Evolutionary conservation across 2,888 invertebrate genomes (phyloP).

Genomic region (Aromia moschata): DNA sequence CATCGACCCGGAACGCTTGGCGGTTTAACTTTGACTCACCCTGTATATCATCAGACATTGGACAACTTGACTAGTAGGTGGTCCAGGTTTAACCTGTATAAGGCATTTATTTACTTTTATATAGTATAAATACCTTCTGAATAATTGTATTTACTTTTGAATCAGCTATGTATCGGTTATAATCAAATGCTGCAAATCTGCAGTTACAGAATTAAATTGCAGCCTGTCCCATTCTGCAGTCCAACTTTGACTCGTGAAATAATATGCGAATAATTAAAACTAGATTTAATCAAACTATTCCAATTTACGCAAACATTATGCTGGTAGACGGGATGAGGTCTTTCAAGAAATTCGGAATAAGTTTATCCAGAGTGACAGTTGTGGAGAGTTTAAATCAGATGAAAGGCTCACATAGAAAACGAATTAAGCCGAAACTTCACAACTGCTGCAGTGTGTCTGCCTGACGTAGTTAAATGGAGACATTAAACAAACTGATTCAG

Average conservation of each 20-base stretch:
- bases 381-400: conserved; percentile 23
- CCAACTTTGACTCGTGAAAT: conserved; percentile 7
- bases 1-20: too few relatives aligned
- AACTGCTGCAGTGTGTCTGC: conserved; percentile 11
- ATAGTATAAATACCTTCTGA: too few relatives aligned
- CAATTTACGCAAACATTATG: conserved; percentile 34
- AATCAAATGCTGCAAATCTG: too few relatives aligned
- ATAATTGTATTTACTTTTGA: too few relatives aligned
- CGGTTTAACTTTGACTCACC: too few relatives aligned
- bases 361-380: conserved; percentile 25
- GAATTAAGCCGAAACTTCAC: conserved; percentile 20
- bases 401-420: conserved; percentile 23
- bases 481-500: conserved; percentile 12
- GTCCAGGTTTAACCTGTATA: too few relatives aligned
- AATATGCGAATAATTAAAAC: conserved; percentile 38
- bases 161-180: too few relatives aligned
- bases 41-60: too few relatives aligned
- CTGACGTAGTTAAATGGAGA: conserved; percentile 6
- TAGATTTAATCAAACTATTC: conserved; percentile 41
- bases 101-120: too few relatives aligned
- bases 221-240: too few relatives aligned
- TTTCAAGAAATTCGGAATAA: conserved; percentile 26
- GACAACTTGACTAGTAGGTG: too few relatives aligned
- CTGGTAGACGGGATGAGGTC: conserved; percentile 23
- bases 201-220: too few relatives aligned